Evolutionary conservation across 2,113 vertebrate genomes (phyloP), one percentile per base, ranked within the genome.

Genomic region (Rhinichthys klamathensis): DNA sequence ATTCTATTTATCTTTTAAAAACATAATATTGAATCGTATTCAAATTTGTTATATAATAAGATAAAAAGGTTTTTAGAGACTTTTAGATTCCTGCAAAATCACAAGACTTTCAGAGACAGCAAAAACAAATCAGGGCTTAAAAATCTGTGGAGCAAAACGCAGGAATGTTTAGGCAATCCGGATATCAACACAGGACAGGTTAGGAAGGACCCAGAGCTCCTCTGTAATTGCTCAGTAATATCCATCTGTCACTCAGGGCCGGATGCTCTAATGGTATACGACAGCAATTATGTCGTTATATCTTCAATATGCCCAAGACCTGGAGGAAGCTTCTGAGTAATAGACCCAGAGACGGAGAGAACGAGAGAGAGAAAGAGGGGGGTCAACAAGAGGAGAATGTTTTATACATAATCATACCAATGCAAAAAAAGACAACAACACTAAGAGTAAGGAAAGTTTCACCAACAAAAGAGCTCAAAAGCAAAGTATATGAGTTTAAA

Each of bases 281-380:
- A 84, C 84, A 63, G 81, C 87, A 90, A 92, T 93, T 91, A 94
- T 90, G 69, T 89, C 83, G 92, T 93, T 93, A 92, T 84, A 89
- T 89, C 85, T 88, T 86, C 84, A 38, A 87, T 27, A 35, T 49
- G 16, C 16, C 44, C 18, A 54, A 46, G 30, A 58, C 11, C 41
- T 16, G 23, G 49, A 83, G 27, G 44, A 51, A 76, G 25, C 9
- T 3, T 27, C 38, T 70, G 70, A 76, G 77, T 27, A 25, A 80
- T 46, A 38, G 74, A 76, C 49, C 8, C 27, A 32, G 32, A 77
- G 60, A 67, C 3, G 21, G 63, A 61, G 58, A 61, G 58, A 56
- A 4, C 10, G 16, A 49, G 25, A 6, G 46, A 38, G 3, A 15
- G 65, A 35, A 16, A 27, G 63, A 51, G 44, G 41, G 35, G 38